Base-by-base conservation (phyloP, 2,113 vertebrate species). In the Oncorhynchus kisutch region DNA sequence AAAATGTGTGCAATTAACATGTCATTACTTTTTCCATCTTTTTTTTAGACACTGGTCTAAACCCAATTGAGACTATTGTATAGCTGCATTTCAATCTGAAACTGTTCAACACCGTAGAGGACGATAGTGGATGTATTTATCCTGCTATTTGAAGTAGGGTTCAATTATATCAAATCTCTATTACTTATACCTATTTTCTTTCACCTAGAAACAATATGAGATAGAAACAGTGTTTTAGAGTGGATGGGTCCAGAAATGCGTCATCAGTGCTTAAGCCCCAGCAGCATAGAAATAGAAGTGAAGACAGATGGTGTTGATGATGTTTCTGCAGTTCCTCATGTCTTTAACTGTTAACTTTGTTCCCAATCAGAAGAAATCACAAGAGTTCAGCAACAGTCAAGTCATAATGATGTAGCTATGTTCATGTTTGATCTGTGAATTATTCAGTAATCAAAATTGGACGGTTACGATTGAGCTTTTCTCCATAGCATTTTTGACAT, bases 271-370 rank as follows among this genome's bases (percentile, higher is more conserved):
- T 13, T 9, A 70, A 51, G 39, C 13, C 69, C 69, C 29, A 22
- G 22, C 45, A 24, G 48, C 49, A 49, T n/a, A 70, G 20, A 48
- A 79, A 79, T 76, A 83, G 64, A 76, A 62, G 71, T 39, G 25
- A 39, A 34, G 67, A 76, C 79, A 84, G 79, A 82, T 82, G 79
- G 83, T 80, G 73, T 77, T 45, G 39, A 45, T 45, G 78, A 34
- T 67, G 70, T 59, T 34, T 77, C 77, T 77, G 81, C 80, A 79
- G 62, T 85, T 67, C 13, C 16, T 24, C 20, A 62, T 71, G 54
- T 73, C 5, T 0, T 18, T 57, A 45, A 20, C 54, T 57, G 54
- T 20, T 57, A 14, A 57, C 20, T 57, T 57, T 18, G 54, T 57
- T 57, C 20, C 54, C 13, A 14, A 57, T 57, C 51, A 57, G 51